Evolutionary conservation across 2,888 invertebrate genomes (phyloP), one percentile per base, ranked within the genome.

Genomic region (Cheilosia variabilis): DNA sequence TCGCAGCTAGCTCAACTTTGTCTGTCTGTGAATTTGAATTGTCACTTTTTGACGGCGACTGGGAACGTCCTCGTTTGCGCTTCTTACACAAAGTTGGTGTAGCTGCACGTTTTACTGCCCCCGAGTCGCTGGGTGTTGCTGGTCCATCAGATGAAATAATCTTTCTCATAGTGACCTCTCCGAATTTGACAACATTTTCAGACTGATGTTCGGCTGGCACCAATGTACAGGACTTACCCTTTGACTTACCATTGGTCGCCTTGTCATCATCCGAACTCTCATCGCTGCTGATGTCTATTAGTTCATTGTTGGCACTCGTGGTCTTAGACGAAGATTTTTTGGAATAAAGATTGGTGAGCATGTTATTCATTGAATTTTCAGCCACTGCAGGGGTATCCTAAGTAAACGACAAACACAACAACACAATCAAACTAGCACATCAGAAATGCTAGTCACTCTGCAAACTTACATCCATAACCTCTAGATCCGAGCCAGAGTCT

Each of bases 241-340:
- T 89, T 92, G 93, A 71, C 93, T 93, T 89, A 92, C 93, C 93
- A 93, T 93, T 90, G 92, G 93, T 89, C 93, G 93, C 93, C 93
- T 93, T 91, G 73, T 93, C 90, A 81, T 94, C 93, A 75, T 94
- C 94, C 88, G 94, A 94, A 57, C 95, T 93, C 88, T 96, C 96
- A 89, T 95, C 96, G 90, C 96, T 96, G 90, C 96, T 96, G 87
- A 96, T 96, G 89, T 96, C 96, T 89, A 97, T 95, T 68, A 96
- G 91, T 90, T 96, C 96, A 88, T 95, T 94, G 89, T 66, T 87
- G 4, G 73, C 57, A 4, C 37, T 62, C 22, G 17, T 24, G 86
- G 43, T 19, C 31, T 65, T 80, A 2, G 55, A 41, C 5, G 62
- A 19, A 0, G 71, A 9, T 65, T 87, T 84, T 47, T 84, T 93